Conservation (phyloP, 2,113 vertebrate species). For the Marmota flaviventris region DNA sequence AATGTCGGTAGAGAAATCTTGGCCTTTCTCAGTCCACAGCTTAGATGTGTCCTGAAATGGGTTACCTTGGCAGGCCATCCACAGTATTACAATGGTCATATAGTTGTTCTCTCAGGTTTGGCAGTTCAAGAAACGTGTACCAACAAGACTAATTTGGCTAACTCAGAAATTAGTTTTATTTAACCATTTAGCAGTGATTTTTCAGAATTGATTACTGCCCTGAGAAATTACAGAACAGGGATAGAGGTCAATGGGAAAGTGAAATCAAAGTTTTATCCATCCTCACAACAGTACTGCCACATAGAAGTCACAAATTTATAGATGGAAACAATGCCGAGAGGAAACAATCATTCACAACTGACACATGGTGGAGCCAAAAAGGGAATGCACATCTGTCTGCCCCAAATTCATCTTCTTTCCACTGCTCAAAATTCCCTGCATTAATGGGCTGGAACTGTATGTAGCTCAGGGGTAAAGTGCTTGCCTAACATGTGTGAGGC, state of each 20-base stretch:
- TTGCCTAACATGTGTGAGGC: no score
- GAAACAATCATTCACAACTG: neutral
- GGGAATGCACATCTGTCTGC: neutral
- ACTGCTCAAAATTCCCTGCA: neutral
- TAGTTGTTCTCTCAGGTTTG: neutral
- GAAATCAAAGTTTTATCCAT: neutral
- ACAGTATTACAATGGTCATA: neutral
- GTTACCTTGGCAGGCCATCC: neutral
- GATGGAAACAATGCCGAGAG: conserved; percentile 2
- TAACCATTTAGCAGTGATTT: neutral
- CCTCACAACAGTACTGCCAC: neutral
- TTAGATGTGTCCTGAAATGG: neutral
- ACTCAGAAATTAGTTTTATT: neutral
- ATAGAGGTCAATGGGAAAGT: neutral
- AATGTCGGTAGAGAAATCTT: neutral
- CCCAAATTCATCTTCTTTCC: neutral
- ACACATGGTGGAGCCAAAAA: neutral
- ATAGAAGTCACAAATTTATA: neutral
- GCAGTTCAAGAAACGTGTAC: no score
- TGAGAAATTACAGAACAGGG: neutral
- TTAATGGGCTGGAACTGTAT: no score
- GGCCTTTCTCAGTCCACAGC: neutral
- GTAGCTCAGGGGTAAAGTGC: no score
- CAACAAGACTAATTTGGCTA: neutral
- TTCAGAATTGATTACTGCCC: neutral